A percentile compares a stretch with the other conserved stretches of the same genome.
Conservation (phyloP, 2,888 invertebrate genomes). For the Clitarchus hookeri region DNA sequence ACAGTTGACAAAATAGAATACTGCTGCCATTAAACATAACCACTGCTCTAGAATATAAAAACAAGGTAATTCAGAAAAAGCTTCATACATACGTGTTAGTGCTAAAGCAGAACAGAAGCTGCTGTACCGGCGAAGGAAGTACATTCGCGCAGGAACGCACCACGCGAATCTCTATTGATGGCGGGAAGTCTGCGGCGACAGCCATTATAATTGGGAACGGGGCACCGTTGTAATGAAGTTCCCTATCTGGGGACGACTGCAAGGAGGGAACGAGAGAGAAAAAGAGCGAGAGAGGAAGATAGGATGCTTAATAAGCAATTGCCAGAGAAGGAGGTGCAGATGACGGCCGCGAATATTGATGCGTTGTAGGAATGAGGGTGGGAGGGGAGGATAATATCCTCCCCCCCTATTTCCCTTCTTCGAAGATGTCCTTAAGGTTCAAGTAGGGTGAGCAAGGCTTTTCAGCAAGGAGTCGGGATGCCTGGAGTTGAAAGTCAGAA, state of each 20-base stretch:
- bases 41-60: no score
- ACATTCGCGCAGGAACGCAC: background rate
- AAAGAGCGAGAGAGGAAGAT: background rate
- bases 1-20: no score
- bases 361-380: background rate
- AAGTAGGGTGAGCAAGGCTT: no score
- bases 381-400: background rate
- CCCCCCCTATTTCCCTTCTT: background rate
- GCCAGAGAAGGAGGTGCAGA: slow-evolving; percentile 6
- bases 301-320: background rate
- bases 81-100: no score
- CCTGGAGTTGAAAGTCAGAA: no score
- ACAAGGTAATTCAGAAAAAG: no score
- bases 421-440: no score
- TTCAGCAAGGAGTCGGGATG: no score
- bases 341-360: slow-evolving; percentile 4
- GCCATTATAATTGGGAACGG: background rate
- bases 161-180: background rate
- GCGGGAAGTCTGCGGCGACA: background rate
- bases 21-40: no score
- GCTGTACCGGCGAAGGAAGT: no score
- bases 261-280: no score
- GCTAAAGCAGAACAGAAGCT: no score
- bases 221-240: slow-evolving; percentile 7
- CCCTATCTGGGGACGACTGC: background rate